Evolutionary conservation across 2,888 invertebrate genomes (phyloP).

Genomic region (Morinoia aosen): DNA sequence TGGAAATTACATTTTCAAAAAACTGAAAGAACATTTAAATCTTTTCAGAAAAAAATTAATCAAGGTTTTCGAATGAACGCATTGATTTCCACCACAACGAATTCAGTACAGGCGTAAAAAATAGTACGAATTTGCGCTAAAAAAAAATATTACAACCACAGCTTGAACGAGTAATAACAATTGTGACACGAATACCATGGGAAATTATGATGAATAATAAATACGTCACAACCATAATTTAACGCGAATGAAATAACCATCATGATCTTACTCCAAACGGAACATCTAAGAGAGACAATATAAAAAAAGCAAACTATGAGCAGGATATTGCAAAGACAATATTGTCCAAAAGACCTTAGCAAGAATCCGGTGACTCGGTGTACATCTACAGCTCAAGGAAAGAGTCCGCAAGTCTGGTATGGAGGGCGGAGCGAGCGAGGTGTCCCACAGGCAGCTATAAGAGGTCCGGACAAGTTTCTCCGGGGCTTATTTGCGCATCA

Average conservation of each 20-base stretch:
- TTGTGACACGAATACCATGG: too few relatives aligned
- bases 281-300: neutral
- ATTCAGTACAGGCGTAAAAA: too few relatives aligned
- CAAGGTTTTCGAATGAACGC: too few relatives aligned
- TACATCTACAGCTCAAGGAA: neutral
- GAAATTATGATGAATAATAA: too few relatives aligned
- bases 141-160: too few relatives aligned
- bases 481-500: neutral
- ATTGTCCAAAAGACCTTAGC: neutral
- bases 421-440: neutral
- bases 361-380: neutral
- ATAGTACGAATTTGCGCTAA: too few relatives aligned
- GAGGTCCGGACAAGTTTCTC: constrained; percentile 26
- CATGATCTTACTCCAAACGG: neutral
- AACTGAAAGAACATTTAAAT: too few relatives aligned
- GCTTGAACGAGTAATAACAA: too few relatives aligned
- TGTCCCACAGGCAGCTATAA: neutral
- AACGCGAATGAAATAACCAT: neutral
- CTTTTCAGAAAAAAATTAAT: too few relatives aligned
- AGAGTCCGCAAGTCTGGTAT: neutral
- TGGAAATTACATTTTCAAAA: too few relatives aligned
- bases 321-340: neutral
- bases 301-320: neutral
- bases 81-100: too few relatives aligned
- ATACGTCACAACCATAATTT: too few relatives aligned